Evolutionary conservation across 1,140 invertebrate species (phyloP), one percentile per base, ranked within the genome.

Genomic region (Aphelinus atriplicis): DNA sequence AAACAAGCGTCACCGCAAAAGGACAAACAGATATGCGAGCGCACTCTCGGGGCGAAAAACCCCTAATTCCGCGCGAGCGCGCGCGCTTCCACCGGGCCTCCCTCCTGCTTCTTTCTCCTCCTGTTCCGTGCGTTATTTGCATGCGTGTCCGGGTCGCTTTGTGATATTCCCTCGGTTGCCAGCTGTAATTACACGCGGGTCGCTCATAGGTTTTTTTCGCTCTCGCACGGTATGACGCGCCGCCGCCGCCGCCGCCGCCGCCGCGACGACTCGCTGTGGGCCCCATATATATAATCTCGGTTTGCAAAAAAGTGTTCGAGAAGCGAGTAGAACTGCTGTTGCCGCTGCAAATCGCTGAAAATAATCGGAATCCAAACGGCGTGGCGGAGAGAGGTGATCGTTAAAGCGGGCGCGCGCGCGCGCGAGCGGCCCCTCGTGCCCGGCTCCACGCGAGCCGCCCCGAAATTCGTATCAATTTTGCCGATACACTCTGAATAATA

Each of bases 391-490:
- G 53, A 57, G 46, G n/a, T 4, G 56, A 55, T 73, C 71, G 67
- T 73, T 73, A 73, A 73, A 10, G 2, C 57, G 7, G 26, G 1
- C 51, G 2, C 58, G 58, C n/a, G 61, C 61, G 9, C 9, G 45
- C 4, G 7, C 26, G 58, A 2, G 42, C 47, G 26, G n/a, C 2
- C 26, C 51, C 4, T 56, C 50, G n/a, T 45, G 5, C 65, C 9
- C 68, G 1, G 26, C 26, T 26, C 26, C 26, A 26, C 26, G 26
- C 51, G 4, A 53, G 0, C 5, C 46, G n/a, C 58, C 53, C 67
- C 26, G 50, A 74, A 74, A 77, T 74, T 70, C 72, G 71, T 77
- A 77, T 77, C 67, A 74, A 77, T 74, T 74, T 77, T 42, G 42
- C 4, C 51, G 51, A 62, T 63, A 10, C 55, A 45, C 47, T 9